phyloP scores from a whole-genome alignment of 2,888 invertebrate genomes.

The Watsonalla cultraria region DNA sequence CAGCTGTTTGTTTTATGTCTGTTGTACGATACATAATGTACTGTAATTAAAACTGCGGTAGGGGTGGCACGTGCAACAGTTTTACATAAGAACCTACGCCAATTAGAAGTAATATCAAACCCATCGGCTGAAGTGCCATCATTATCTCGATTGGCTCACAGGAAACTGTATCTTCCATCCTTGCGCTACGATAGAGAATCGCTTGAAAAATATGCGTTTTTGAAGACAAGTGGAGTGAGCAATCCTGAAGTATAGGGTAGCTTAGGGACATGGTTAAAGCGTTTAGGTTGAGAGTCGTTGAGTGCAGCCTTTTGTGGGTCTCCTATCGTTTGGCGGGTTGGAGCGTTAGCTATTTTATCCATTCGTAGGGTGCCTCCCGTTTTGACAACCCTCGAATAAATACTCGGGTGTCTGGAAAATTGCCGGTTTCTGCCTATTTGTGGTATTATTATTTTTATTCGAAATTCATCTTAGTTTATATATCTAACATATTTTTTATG shows the following conservation, averaged over 20 bases:
- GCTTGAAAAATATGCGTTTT: slow-evolving; percentile 65
- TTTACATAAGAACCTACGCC: slow-evolving; percentile 70
- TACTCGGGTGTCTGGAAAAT: slow-evolving; percentile 43
- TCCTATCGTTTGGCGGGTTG: slow-evolving; percentile 67
- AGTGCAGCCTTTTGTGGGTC: slow-evolving; percentile 73
- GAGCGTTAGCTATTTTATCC: slow-evolving; percentile 69
- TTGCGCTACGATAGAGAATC: slow-evolving; percentile 53
- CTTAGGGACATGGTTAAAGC: slow-evolving; percentile 72
- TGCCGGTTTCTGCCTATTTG: slow-evolving; percentile 21
- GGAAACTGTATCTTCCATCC: slow-evolving; percentile 50
- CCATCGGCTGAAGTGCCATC: slow-evolving; percentile 74
- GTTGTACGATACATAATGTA: slow-evolving; percentile 6
- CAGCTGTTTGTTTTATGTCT: no score
- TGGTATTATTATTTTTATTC: slow-evolving; percentile 2
- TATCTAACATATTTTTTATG: no score
- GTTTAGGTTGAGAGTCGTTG: slow-evolving; percentile 71
- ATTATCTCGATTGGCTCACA: slow-evolving; percentile 60
- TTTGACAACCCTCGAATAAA: slow-evolving; percentile 55
- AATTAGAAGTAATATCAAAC: slow-evolving; percentile 75
- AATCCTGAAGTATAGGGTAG: slow-evolving; percentile 69
- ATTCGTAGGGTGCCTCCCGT: slow-evolving; percentile 57
- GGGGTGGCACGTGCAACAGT: slow-evolving; percentile 74
- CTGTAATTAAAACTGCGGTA: slow-evolving; percentile 35
- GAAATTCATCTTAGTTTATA: neutral
- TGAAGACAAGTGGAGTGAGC: slow-evolving; percentile 78